Evolutionary conservation across 2,888 invertebrate genomes (phyloP).

Genomic region (Vesta saturnalis): DNA sequence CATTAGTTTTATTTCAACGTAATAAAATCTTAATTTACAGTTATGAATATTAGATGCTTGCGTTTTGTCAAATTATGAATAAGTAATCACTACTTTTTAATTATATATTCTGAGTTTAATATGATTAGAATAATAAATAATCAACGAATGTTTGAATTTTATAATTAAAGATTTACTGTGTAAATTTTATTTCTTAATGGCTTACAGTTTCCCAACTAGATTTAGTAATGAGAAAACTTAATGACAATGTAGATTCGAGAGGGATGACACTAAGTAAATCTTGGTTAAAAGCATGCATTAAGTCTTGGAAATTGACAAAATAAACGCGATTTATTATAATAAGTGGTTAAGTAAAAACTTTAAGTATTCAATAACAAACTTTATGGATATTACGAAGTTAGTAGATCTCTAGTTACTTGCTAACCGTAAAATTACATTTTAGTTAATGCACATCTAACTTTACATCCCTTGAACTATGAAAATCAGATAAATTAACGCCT

Average conservation of each 20-base stretch:
- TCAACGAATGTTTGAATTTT: too few species aligned
- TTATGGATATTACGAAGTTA: conserved; percentile 14
- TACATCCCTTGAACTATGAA: conserved; percentile 3
- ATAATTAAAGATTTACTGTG: conserved; percentile 1
- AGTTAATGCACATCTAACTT: conserved; percentile 4
- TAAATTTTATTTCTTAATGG: conserved; percentile 15
- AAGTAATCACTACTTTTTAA: too few species aligned
- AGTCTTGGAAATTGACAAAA: conserved; percentile 14
- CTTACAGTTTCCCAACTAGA: background rate
- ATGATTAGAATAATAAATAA: too few species aligned
- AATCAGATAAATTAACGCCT: background rate
- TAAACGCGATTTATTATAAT: conserved; percentile 17
- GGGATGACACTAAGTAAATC: conserved; percentile 18
- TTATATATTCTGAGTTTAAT: too few species aligned
- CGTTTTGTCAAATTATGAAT: too few species aligned
- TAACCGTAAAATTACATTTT: conserved; percentile 25
- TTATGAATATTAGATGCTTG: too few species aligned
- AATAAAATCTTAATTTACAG: too few species aligned
- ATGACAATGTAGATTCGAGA: conserved; percentile 15
- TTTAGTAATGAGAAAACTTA: conserved; percentile 1
- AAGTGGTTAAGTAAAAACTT: conserved; percentile 24
- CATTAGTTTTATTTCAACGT: background rate
- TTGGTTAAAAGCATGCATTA: conserved; percentile 23
- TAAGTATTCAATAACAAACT: conserved; percentile 18
- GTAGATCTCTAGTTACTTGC: conserved; percentile 14